Percentiles rank a stretch among this genome's conserved stretches.
Evolutionary conservation across 1,140 invertebrate genomes (phyloP).

Genomic region (Frieseomelitta varia): DNA sequence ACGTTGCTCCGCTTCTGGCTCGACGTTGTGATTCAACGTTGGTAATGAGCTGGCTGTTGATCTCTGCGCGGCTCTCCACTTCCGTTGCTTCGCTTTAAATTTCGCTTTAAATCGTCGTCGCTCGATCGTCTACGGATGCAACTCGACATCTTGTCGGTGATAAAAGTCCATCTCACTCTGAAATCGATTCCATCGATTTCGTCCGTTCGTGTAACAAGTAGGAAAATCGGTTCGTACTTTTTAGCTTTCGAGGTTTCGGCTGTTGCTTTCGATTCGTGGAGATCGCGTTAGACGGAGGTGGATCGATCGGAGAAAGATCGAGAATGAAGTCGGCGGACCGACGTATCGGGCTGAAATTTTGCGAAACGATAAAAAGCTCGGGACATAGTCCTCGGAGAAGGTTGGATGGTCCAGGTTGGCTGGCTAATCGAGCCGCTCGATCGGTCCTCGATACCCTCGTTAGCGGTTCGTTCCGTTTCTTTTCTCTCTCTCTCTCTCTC

Average conservation of each 20-base stretch:
- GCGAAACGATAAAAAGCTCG: slow-evolving; percentile 18
- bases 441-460: slow-evolving; percentile 59
- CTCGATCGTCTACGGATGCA: too few relatives aligned
- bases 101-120: too few relatives aligned
- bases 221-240: too few relatives aligned
- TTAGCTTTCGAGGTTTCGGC: too few relatives aligned
- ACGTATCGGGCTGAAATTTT: slow-evolving; percentile 16
- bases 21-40: too few relatives aligned
- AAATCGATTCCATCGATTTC: too few relatives aligned
- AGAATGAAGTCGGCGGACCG: neutral
- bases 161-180: too few relatives aligned
- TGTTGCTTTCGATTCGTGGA: neutral
- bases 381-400: neutral
- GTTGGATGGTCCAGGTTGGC: neutral
- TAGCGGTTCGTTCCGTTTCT: slow-evolving; percentile 27
- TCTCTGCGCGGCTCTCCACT: neutral
- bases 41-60: neutral
- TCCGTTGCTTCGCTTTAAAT: neutral
- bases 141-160: too few relatives aligned
- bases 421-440: slow-evolving; percentile 52
- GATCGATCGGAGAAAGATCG: neutral
- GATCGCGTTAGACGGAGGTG: neutral
- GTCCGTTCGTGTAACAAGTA: too few relatives aligned
- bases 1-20: too few relatives aligned
- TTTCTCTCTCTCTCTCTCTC: neutral